Percentiles rank a stretch among this genome's conserved stretches.
phyloP scores from a whole-genome alignment of 2,888 invertebrate genomes.

The Disparrhopalites patrizii region DNA sequence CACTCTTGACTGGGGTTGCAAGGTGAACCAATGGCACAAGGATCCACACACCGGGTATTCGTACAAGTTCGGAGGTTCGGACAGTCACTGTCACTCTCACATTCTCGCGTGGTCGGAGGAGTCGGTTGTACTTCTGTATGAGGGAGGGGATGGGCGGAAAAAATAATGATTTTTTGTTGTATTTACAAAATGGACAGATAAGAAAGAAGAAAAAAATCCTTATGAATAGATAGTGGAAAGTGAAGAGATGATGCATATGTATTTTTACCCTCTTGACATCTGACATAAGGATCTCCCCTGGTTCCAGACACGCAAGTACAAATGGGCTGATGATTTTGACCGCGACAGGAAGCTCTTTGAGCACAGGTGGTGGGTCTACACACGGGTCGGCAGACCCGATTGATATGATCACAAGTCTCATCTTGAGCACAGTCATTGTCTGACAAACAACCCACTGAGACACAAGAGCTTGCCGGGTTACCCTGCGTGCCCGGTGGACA shows the following conservation, averaged over 20 bases:
- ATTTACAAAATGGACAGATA: constrained; percentile 8
- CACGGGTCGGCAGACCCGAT: constrained; percentile 74
- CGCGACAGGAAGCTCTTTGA: constrained; percentile 69
- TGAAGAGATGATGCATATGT: not conserved
- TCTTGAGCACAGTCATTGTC: constrained; percentile 83
- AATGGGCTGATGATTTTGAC: constrained; percentile 69
- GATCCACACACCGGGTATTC: constrained; percentile 69
- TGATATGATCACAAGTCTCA: constrained; percentile 77
- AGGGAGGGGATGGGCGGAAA: no score
- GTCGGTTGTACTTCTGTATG: no score
- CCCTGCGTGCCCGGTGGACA: constrained; percentile 84
- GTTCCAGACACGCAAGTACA: constrained; percentile 73
- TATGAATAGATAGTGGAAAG: not conserved
- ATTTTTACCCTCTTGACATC: constrained; percentile 55
- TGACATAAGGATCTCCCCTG: constrained; percentile 71
- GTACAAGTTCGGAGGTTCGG: constrained; percentile 71
- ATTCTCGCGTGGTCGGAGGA: constrained; percentile 57
- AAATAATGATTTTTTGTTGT: no score
- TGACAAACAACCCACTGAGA: constrained; percentile 77
- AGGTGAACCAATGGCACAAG: constrained; percentile 61
- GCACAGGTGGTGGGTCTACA: constrained; percentile 80
- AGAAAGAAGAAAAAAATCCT: not conserved
- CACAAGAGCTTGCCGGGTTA: constrained; percentile 74
- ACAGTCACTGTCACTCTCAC: constrained; percentile 72
- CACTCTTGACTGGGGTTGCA: constrained; percentile 76